A percentile compares a stretch with the other conserved stretches of the same genome.
Evolutionary conservation across 2,797 vertebrate genomes (phyloP).

Genomic region (Tachyglossus aculeatus): DNA sequence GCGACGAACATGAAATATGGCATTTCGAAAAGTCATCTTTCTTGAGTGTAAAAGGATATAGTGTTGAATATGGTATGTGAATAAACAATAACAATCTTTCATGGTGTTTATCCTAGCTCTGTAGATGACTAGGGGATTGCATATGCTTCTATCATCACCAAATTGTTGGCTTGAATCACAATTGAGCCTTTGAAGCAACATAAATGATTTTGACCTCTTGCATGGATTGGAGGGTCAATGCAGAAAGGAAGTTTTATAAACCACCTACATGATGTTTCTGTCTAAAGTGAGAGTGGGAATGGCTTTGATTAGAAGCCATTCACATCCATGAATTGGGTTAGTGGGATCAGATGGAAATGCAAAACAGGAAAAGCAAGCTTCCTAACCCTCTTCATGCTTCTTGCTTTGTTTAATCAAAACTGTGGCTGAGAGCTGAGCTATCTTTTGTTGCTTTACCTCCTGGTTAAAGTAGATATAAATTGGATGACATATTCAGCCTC

Average conservation of each 20-base stretch:
- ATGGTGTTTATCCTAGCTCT: conserved; percentile 65
- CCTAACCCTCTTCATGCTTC: conserved; percentile 9
- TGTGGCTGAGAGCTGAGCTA: conserved; percentile 8
- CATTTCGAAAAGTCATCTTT: conserved; percentile 43
- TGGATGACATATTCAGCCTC: background rate
- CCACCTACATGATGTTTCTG: conserved; percentile 61
- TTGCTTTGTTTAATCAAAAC: conserved; percentile 40
- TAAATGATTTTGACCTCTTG: conserved; percentile 67
- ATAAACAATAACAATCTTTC: conserved; percentile 58
- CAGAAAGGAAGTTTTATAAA: conserved; percentile 71
- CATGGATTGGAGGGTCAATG: conserved; percentile 69
- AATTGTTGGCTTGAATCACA: conserved; percentile 69
- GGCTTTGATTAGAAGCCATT: conserved; percentile 59
- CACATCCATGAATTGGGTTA: conserved; percentile 41
- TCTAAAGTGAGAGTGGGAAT: conserved; percentile 43
- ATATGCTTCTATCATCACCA: conserved; percentile 57
- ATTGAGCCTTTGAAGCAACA: conserved; percentile 65
- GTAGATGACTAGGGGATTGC: conserved; percentile 58
- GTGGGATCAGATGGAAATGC: conserved; percentile 19
- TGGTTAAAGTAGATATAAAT: background rate
- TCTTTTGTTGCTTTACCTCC: conserved; percentile 20
- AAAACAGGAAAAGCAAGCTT: background rate
- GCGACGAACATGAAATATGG: conserved; percentile 39
- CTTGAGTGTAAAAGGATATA: conserved; percentile 14
- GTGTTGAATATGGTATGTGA: conserved; percentile 52